Base-by-base conservation (phyloP, 2,888 invertebrate genomes). In the Lasioglossum figueresi region DNA sequence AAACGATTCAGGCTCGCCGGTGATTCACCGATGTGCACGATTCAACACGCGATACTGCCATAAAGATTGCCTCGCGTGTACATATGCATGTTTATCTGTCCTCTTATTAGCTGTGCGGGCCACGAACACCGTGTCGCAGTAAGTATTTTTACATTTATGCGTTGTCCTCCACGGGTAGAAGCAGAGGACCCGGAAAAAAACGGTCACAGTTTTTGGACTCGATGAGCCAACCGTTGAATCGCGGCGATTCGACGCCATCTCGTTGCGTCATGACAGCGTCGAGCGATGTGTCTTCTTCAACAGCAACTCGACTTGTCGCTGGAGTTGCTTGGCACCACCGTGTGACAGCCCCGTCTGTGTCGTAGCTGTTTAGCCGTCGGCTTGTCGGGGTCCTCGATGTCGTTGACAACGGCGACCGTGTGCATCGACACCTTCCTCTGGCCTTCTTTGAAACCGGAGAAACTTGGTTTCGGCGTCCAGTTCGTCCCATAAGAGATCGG, bases 271-370 rank as follows among this genome's bases (percentile, higher is more conserved):
- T 10, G 12, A 63, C 52, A 37, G 23, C 68, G 66, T 66, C 66
- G 66, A 34, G 19, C 37, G 8, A 23, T n/a, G 56, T 5, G 23
- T n/a, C n/a, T 14, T 5, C 34, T 31, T 92, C 90, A 93, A 63
- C 91, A 92, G 43, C 83, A 91, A 79, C 91, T 92, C n/a, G 92
- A 93, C 72, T 92, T 92, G 73, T 93, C 93, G 86, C 91, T 93
- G 52, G 88, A 92, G 79, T 90, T 93, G 66, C 86, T 89, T 12
- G 91, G 91, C 79, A 93, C 90, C 16, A 91, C 92, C 19, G 93
- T 93, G 74, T 93, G 92, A 79, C 92, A 93, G 5, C 91, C 91
- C 8, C 93, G 91, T 71, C 88, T 91, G 76, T 92, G 88, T 63
- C 92, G 88, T 34, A 91, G n/a, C 75, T 90, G 90, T 73, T 89